These are phyloP conservation scores for Callosobruchus maculatus DNA, from an alignment of 2,888 invertebrate genomes.

Conservation along the genomic window DNA sequence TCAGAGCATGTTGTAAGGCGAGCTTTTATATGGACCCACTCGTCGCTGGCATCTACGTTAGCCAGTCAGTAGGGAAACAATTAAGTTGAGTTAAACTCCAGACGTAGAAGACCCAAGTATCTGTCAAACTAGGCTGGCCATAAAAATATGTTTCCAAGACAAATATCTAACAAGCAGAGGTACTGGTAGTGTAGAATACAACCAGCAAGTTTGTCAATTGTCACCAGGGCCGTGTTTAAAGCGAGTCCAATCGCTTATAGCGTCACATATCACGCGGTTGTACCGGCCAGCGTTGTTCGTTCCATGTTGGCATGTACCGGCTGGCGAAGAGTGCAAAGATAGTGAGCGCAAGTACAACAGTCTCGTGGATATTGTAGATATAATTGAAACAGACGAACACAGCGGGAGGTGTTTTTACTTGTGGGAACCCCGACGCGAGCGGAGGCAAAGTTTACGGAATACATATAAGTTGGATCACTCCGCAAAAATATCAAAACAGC, in stretches of 20 bases:
- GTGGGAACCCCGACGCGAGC: neutral
- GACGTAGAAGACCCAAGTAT: neutral
- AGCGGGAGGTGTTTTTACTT: neutral
- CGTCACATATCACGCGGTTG: slow-evolving; percentile 41
- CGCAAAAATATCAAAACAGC: too few species aligned
- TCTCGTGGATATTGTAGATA: neutral
- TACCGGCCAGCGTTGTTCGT: slow-evolving; percentile 11
- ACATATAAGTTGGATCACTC: too few species aligned
- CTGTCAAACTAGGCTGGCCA: neutral
- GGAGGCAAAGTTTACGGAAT: too few species aligned
- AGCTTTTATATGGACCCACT: too few species aligned
- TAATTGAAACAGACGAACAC: neutral
- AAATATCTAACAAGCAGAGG: slow-evolving; percentile 44
- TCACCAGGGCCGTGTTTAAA: slow-evolving; percentile 44
- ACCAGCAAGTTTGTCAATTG: slow-evolving; percentile 47
- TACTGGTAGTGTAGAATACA: neutral
- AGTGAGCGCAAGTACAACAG: neutral
- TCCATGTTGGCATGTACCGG: neutral
- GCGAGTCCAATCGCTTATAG: slow-evolving; percentile 39
- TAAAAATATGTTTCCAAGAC: slow-evolving; percentile 26
- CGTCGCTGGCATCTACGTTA: too few species aligned
- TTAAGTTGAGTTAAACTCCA: neutral
- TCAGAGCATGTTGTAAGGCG: too few species aligned
- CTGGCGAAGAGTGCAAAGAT: neutral
- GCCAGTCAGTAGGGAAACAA: too few species aligned